A percentile compares a stretch with the other conserved stretches of the same genome.
Evolutionary conservation across 2,797 vertebrate species (phyloP).

Genomic region (Micrastur ruficollis): DNA sequence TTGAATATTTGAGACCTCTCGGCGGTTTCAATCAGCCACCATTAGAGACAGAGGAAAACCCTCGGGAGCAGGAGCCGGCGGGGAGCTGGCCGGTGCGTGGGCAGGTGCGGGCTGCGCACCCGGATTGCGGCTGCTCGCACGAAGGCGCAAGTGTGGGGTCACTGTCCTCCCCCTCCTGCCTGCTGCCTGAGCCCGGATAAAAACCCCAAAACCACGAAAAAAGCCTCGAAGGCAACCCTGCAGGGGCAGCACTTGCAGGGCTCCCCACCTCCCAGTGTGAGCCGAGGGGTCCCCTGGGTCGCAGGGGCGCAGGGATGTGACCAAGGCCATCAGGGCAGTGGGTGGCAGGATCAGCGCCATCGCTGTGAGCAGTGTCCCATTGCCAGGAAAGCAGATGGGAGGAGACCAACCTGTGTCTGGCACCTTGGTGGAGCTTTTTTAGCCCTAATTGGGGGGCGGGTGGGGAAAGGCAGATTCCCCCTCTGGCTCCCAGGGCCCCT

Average conservation of each 20-base stretch:
- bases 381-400: background rate
- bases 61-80: background rate
- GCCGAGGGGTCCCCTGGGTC: rapidly evolving
- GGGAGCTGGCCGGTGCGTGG: rapidly evolving
- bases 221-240: background rate
- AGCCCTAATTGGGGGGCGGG: background rate
- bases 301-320: background rate
- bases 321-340: rapidly evolving
- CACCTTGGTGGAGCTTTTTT: background rate
- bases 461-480: background rate
- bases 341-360: background rate
- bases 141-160: rapidly evolving
- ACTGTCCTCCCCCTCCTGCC: background rate
- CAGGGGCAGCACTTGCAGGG: background rate
- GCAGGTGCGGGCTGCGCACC: background rate
- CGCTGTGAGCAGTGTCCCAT: rapidly evolving
- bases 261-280: rapidly evolving
- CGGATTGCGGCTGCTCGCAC: rapidly evolving
- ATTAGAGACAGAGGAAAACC: background rate
- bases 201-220: background rate
- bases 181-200: background rate
- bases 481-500: rapidly evolving
- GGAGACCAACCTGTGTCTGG: background rate
- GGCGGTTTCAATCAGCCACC: background rate
- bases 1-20: background rate